These are phyloP conservation scores for Cylas formicarius DNA, from an alignment of 1,140 invertebrate species.

Conservation along the genomic window DNA sequence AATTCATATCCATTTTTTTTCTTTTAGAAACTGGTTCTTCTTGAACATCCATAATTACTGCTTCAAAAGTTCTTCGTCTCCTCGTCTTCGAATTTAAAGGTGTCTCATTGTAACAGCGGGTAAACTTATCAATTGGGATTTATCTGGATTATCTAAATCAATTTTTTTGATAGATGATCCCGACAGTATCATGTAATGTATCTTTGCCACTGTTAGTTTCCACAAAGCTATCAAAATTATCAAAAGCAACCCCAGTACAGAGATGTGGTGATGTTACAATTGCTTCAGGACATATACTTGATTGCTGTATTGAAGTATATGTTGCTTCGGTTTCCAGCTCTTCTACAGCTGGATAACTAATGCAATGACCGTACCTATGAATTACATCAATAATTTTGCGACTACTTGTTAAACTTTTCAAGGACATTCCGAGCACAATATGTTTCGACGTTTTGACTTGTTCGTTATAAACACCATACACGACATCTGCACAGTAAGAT, in stretches of 20 bases:
- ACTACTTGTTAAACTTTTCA: slow-evolving; percentile 35
- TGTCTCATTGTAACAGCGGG: too few relatives aligned
- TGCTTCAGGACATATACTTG: slow-evolving; percentile 26
- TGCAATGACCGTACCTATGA: slow-evolving; percentile 34
- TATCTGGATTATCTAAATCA: neutral
- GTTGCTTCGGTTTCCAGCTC: slow-evolving; percentile 37
- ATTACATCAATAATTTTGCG: slow-evolving; percentile 33
- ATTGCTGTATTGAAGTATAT: slow-evolving; percentile 10
- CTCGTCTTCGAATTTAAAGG: too few relatives aligned
- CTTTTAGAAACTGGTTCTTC: slow-evolving; percentile 11
- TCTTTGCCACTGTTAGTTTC: slow-evolving; percentile 42
- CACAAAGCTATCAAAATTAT: slow-evolving; percentile 44
- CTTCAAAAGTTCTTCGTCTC: slow-evolving; percentile 3
- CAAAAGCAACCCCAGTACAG: slow-evolving; percentile 39
- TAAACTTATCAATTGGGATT: neutral
- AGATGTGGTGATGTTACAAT: slow-evolving; percentile 26
- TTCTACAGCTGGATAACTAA: slow-evolving; percentile 31
- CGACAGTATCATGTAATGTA: slow-evolving; percentile 46
- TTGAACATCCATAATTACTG: neutral
- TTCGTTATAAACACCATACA: slow-evolving; percentile 29
- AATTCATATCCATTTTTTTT: slow-evolving; percentile 11
- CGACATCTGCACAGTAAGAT: slow-evolving; percentile 27
- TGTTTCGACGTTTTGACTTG: slow-evolving; percentile 34
- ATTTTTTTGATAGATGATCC: slow-evolving; percentile 39
- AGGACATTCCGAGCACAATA: slow-evolving; percentile 30